These are phyloP conservation scores for Lethocerus indicus DNA, from an alignment of 1,140 invertebrate genomes.

Conservation along the genomic window DNA sequence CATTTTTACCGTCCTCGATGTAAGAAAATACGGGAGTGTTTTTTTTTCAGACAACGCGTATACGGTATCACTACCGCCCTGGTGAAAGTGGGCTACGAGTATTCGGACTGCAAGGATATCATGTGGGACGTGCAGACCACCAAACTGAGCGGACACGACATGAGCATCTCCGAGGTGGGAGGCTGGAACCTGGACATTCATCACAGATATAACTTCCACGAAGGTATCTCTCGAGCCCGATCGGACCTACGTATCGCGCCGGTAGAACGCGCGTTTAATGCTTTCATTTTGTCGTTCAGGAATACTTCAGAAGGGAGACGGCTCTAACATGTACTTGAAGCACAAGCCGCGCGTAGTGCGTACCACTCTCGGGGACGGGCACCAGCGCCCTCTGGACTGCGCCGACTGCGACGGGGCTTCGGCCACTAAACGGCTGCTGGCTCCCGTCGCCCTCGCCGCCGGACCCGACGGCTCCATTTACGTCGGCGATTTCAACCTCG, in stretches of 20 bases:
- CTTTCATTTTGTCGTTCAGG: constrained; percentile 32
- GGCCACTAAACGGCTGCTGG: constrained; percentile 53
- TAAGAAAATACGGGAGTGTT: neutral
- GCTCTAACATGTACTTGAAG: constrained; percentile 88
- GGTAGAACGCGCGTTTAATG: neutral
- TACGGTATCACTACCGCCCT: constrained; percentile 79
- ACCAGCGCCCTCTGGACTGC: constrained; percentile 69
- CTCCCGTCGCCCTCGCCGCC: constrained; percentile 78
- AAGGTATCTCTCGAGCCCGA: constrained; percentile 38
- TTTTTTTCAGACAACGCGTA: constrained; percentile 56
- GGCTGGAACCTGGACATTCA: constrained; percentile 96
- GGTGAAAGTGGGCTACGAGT: constrained; percentile 92
- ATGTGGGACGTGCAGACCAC: constrained; percentile 94
- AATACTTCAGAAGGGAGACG: constrained; percentile 93
- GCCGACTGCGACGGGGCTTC: constrained; percentile 64
- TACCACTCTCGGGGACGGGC: constrained; percentile 85
- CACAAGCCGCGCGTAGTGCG: constrained; percentile 81
- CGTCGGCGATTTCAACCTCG: constrained; percentile 91
- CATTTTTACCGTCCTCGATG: no score
- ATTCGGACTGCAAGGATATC: constrained; percentile 78
- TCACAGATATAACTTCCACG: constrained; percentile 93
- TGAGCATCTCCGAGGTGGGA: constrained; percentile 89
- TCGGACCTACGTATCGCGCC: neutral
- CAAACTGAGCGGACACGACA: constrained; percentile 85
- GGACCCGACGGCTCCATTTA: constrained; percentile 87